Percentiles rank a stretch among this genome's conserved stretches.
Conservation (phyloP, 92 coral and sea anemone species). For the Zoanthus solanderi region DNA sequence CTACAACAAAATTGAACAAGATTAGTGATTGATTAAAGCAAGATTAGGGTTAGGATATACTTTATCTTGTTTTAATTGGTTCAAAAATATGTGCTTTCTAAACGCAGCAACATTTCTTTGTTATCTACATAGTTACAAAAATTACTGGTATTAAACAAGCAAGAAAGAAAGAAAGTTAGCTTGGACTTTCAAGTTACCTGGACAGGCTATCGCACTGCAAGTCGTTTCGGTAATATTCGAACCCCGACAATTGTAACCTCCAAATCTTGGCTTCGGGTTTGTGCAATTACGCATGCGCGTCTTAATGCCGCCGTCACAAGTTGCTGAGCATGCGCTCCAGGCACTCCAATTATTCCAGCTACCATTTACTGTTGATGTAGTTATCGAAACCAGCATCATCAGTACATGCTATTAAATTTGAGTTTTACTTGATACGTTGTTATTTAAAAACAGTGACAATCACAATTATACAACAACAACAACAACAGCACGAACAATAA, state of each 20-base stretch:
- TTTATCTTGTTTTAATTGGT: too few species aligned
- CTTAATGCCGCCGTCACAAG: slow-evolving; percentile 27
- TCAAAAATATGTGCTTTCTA: too few species aligned
- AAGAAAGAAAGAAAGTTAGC: too few species aligned
- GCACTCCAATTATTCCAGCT: slow-evolving; percentile 28
- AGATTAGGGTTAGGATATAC: too few species aligned
- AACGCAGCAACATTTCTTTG: too few species aligned
- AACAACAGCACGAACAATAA: background rate
- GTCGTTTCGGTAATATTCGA: background rate
- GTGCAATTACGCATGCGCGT: slow-evolving; percentile 43
- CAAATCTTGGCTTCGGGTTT: slow-evolving; percentile 16
- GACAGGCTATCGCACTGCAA: background rate
- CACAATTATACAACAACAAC: slow-evolving; percentile 1
- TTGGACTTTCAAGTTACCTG: background rate
- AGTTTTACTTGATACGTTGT: background rate
- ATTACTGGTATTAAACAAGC: too few species aligned
- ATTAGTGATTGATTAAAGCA: too few species aligned
- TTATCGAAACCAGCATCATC: background rate
- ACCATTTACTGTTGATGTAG: slow-evolving; percentile 22
- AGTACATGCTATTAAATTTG: background rate
- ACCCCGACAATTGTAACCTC: slow-evolving; percentile 2
- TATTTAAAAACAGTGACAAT: background rate
- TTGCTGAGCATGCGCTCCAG: slow-evolving; percentile 34
- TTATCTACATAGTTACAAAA: too few species aligned
- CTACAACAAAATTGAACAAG: too few species aligned